Base-by-base conservation (phyloP, 2,797 vertebrate species). In the Salarias fasciatus region DNA sequence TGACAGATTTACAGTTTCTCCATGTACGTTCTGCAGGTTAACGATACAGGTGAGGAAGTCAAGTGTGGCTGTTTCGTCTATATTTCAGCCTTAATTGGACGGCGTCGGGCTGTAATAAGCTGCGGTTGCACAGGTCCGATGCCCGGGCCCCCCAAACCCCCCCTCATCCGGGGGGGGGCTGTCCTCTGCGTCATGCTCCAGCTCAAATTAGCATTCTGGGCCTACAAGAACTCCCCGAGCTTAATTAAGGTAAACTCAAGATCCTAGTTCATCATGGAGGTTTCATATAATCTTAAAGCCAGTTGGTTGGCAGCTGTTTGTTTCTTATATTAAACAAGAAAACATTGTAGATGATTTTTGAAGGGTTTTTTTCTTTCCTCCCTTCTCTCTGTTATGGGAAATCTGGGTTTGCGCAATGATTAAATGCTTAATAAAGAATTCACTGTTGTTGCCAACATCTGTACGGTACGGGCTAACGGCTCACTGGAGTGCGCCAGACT, bases 381-480 rank as follows among this genome's bases (percentile, higher is more conserved):
- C 87, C 83, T 82, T 82, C 18, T 24, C 18, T 24, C 86, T 87
- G 88, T 93, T 91, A 91, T 92, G 91, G 91, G 91, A 92, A 92
- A 91, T 92, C 88, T 93, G 84, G 90, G 88, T 93, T 91, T 91
- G 91, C 69, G 79, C 89, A 84, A 92, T 93, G 93, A 93, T 93
- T 93, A 94, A 94, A 93, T 92, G 92, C 91, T 93, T 93, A 93
- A 93, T 93, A 93, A 96, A 96, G 97, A 95, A 97, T 97, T 94
- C 95, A 96, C 95, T 95, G 95, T 96, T 95, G 97, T 91, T 93
- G 93, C 92, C 92, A 94, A 96, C 96, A 97, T 98, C 97, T 97
- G 96, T 96, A 97, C 96, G 94, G 94, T 92, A 93, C 72, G 87
- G 94, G 95, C 96, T 95, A 98, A 98, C 96, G 94, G 95, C 95